Evolutionary conservation across 2,113 vertebrate genomes (phyloP).

Genomic region (Macquaria ambigua): DNA sequence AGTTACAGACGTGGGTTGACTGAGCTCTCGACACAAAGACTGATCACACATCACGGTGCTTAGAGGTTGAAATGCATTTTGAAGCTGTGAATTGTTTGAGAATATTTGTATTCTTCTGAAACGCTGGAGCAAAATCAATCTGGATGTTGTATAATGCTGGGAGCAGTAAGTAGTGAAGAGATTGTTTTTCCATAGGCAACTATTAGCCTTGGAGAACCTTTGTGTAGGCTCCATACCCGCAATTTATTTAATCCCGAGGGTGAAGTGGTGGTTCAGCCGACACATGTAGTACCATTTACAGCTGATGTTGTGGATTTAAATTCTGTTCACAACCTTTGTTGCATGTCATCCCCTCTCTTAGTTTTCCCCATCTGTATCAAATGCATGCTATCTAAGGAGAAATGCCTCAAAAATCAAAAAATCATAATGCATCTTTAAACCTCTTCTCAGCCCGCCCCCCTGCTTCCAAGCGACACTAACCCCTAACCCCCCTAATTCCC

Average conservation of each 20-base stretch:
- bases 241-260: constrained; percentile 51
- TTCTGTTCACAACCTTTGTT: constrained; percentile 42
- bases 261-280: constrained; percentile 49
- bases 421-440: constrained; percentile 66
- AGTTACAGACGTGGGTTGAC: constrained; percentile 21
- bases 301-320: constrained; percentile 39
- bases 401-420: constrained; percentile 38
- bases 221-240: constrained; percentile 21
- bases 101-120: constrained; percentile 54
- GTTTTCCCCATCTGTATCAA: constrained; percentile 15
- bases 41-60: constrained; percentile 39
- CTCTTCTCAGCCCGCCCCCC: constrained; percentile 42
- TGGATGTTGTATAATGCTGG: constrained; percentile 28
- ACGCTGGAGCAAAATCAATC: constrained; percentile 45
- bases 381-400: constrained; percentile 29
- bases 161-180: constrained; percentile 35
- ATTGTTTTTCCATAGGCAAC: constrained; percentile 58
- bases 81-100: constrained; percentile 38
- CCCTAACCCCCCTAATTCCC: constrained; percentile 60
- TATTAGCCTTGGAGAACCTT: constrained; percentile 42
- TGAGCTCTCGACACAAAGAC: constrained; percentile 47
- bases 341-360: constrained; percentile 8
- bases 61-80: constrained; percentile 27
- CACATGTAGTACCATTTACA: constrained; percentile 39
- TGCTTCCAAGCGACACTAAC: constrained; percentile 33